Base-by-base conservation (phyloP, 2,888 invertebrate species). In the Quadriops clusia region DNA sequence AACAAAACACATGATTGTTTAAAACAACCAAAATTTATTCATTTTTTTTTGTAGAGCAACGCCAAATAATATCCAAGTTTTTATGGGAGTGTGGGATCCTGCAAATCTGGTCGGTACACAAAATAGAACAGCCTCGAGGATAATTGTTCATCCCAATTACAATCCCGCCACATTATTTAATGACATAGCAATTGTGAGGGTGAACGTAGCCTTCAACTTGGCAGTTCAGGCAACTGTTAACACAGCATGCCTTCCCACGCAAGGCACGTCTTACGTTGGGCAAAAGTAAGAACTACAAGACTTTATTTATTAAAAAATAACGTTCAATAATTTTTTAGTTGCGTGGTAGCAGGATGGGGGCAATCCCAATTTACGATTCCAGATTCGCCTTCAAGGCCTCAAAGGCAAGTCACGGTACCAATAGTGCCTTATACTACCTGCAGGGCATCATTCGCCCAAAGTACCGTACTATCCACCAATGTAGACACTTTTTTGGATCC, bases 341-440 rank as follows among this genome's bases (percentile, higher is more conserved):
- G 77, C 47, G 68, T 67, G 61, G 79, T 82, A 0, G 65, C 80
- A n/a, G 91, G 91, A 7, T 91, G 90, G 87, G 91, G 91, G 8
- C 82, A 85, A 52, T 67, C 83, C 41, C 74, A 77, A 41, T 91
- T 82, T 38, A 48, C 28, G 8, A 64, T 33, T 3, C 38, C 37
- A 22, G 54, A 56, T 32, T 53, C 56, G 2, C 57, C 57, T 4
- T 69, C 56, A 54, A 68, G 65, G 1, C 75, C 78, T 17, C 59
- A 80, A 50, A 81, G 79, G 49, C 73, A 84, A 55, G 82, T 85
- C 1, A 79, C 78, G 36, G 76, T 87, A 0, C 74, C 77, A 0
- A 67, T 87, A 18, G 64, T 80, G 4, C 64, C 66, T n/a, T 62
- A 73, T n/a, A 58, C 59, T 1, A 65, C 66, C 2, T 60, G 59